Evolutionary conservation across 2,888 invertebrate genomes (phyloP).

Genomic region (Diarsia rubi): DNA sequence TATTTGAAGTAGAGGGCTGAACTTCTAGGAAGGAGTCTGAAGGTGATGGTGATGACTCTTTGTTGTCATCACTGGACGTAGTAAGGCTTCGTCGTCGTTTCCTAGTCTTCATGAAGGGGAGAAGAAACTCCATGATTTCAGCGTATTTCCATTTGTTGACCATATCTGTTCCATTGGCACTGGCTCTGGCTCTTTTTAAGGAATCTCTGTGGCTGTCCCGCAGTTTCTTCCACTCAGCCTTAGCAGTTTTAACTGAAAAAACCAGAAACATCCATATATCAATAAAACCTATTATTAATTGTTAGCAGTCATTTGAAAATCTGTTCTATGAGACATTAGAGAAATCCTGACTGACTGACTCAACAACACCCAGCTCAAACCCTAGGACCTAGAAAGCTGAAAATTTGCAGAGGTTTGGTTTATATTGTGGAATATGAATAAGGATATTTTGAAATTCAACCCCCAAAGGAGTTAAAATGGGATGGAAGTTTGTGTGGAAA

Average conservation of each 20-base stretch:
- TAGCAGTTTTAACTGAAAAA: slow-evolving; percentile 63
- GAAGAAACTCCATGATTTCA: slow-evolving; percentile 63
- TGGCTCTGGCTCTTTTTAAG: slow-evolving; percentile 55
- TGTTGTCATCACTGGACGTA: slow-evolving; percentile 58
- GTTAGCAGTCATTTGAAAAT: neutral
- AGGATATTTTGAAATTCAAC: too few species aligned
- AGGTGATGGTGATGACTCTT: slow-evolving; percentile 61
- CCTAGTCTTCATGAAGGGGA: slow-evolving; percentile 66
- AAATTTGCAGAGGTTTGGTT: too few species aligned
- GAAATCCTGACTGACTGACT: too few species aligned
- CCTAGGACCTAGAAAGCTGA: too few species aligned
- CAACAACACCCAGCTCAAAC: too few species aligned
- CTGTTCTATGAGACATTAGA: neutral
- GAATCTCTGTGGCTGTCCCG: slow-evolving; percentile 65
- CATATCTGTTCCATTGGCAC: slow-evolving; percentile 26
- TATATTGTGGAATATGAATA: too few species aligned
- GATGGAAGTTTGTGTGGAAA: too few species aligned
- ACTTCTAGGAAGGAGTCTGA: slow-evolving; percentile 61
- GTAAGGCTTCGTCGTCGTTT: slow-evolving; percentile 50
- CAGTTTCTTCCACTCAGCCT: slow-evolving; percentile 66
- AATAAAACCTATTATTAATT: neutral
- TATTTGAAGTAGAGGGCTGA: slow-evolving; percentile 64
- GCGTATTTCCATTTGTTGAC: slow-evolving; percentile 67
- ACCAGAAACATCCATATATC: neutral
- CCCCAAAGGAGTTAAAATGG: too few species aligned